Conservation (phyloP, 2,113 vertebrate genomes). For the Mellivora capensis region DNA sequence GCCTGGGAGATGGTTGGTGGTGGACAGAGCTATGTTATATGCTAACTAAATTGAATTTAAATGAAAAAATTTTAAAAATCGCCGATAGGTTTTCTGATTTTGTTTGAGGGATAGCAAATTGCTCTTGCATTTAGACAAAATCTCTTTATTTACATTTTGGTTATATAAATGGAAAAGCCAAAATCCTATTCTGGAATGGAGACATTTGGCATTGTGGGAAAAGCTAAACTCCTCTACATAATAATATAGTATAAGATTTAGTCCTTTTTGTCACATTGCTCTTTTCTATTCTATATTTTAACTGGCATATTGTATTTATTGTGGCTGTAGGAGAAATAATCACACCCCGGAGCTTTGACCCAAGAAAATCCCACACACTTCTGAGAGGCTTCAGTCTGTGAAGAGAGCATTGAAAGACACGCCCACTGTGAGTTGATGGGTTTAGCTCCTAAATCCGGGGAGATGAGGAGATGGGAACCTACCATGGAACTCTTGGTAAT, state of each 20-base stretch:
- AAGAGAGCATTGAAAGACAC: neutral
- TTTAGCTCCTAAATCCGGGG: neutral
- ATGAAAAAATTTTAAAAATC: neutral
- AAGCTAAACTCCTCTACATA: neutral
- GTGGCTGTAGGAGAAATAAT: neutral
- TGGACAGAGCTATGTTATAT: neutral
- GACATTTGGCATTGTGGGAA: neutral
- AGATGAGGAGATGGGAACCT: neutral
- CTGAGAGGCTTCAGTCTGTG: neutral
- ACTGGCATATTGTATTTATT: neutral
- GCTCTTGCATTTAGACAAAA: neutral
- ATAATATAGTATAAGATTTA: neutral
- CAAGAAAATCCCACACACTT: neutral
- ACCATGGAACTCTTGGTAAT: neutral
- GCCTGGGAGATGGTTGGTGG: neutral
- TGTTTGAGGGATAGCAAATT: neutral
- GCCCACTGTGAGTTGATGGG: neutral
- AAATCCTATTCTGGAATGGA: neutral
- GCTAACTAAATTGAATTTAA: neutral
- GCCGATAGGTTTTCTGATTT: neutral
- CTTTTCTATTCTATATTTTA: neutral
- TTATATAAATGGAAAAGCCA: neutral
- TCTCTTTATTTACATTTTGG: neutral
- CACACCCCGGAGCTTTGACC: fast-evolving
- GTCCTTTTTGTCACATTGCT: neutral